phyloP scores from a whole-genome alignment of 2,113 vertebrate species.

The Pedetes capensis region DNA sequence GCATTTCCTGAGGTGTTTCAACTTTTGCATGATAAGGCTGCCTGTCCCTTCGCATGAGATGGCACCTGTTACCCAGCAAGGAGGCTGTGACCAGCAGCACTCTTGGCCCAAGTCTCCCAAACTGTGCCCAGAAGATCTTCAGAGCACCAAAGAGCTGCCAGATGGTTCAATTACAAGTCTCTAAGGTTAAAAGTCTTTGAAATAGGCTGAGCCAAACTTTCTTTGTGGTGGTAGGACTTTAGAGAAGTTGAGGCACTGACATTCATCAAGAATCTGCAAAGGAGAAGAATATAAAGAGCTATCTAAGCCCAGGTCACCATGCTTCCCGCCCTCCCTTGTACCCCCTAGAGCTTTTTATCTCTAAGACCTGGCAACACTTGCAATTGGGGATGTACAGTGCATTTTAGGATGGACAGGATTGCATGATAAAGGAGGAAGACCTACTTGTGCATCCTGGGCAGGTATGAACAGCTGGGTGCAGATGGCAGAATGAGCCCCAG shows the following conservation, averaged over 20 bases:
- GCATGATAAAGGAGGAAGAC: not conserved
- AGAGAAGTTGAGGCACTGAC: not conserved
- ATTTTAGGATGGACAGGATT: not conserved
- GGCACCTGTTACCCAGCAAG: not conserved
- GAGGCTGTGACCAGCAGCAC: not conserved
- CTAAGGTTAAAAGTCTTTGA: not conserved
- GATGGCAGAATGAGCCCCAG: not conserved
- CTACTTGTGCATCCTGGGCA: not conserved
- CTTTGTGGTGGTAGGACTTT: not conserved
- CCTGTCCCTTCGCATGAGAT: not conserved
- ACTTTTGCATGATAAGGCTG: not conserved
- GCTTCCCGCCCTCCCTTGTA: accelerated
- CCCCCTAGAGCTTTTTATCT: not conserved
- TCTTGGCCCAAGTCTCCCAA: not conserved
- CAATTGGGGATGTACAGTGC: not conserved
- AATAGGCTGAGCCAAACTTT: not conserved
- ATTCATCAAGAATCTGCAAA: not conserved
- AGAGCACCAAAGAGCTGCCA: not conserved
- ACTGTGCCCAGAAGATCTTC: not conserved
- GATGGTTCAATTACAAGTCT: not conserved
- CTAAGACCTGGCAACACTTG: not conserved
- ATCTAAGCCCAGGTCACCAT: accelerated
- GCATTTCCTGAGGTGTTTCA: not conserved
- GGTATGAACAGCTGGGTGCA: not conserved
- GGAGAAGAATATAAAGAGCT: accelerated